Percentiles rank a stretch among this genome's conserved stretches.
Evolutionary conservation across 2,113 vertebrate genomes (phyloP).

Genomic region (Podocnemis expansa): DNA sequence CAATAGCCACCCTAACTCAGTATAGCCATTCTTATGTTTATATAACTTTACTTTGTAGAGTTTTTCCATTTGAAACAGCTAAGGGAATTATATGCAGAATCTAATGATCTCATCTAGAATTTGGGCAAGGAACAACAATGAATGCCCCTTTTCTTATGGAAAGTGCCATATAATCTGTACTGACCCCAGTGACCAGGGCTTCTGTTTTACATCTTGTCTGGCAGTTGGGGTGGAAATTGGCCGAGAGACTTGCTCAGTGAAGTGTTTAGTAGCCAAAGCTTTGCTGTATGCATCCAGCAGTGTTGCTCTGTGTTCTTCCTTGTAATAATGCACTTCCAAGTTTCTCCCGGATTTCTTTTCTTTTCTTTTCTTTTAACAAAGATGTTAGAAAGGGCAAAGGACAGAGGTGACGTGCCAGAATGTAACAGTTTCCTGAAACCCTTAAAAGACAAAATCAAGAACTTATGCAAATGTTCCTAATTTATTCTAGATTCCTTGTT

Average conservation of each 20-base stretch:
- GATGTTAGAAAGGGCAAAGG: background rate
- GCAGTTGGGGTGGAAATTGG: background rate
- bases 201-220: background rate
- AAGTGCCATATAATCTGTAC: background rate
- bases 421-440: background rate
- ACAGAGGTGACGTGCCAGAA: background rate
- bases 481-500: background rate
- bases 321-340: background rate
- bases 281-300: background rate
- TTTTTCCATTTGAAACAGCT: background rate
- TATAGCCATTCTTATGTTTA: no score
- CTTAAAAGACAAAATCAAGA: conserved; percentile 25
- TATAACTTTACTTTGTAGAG: background rate
- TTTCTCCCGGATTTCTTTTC: background rate
- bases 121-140: background rate
- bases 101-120: background rate
- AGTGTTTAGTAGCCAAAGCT: background rate
- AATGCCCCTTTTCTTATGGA: background rate
- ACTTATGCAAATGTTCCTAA: conserved; percentile 1
- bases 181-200: background rate
- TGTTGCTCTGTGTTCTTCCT: background rate
- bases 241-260: background rate
- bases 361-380: background rate
- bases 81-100: background rate
- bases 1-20: no score